Base-by-base conservation (phyloP, 2,113 vertebrate genomes). In the Myotis brandtii region DNA sequence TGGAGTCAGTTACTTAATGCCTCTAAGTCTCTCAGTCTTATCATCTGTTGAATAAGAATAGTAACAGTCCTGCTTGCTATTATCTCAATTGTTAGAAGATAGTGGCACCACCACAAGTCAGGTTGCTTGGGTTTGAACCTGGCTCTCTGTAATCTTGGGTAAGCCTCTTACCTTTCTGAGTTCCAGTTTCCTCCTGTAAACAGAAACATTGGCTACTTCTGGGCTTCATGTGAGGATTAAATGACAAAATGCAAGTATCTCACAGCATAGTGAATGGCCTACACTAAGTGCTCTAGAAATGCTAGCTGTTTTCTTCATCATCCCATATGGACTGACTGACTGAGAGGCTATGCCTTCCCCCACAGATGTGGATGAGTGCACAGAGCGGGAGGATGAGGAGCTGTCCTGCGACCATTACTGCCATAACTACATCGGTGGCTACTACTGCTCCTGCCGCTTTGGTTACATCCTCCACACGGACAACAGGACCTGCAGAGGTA, bases 401-500 rank as follows among this genome's bases (percentile, higher is more conserved):
- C 95, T 98, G 66, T 96, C 98, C 0, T 99, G 99, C 20, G 99
- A 99, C 95, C 99, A 99, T 72, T 98, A 99, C 97, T 99, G 99
- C 96, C 99, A 99, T 95, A 99, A 99, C 98, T 99, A 99, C 97
- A 99, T 99, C 0, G 99, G 99, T 0, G 99, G 99, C 40, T 99
- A 98, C 98, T 99, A 99, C 98, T 99, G 99, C 96, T 99, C 99
- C 96, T 99, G 99, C 98, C 99, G 99, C 91, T 99, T 99, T 1
- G 99, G 99, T 95, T 99, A 99, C 98, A 98, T 99, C 94, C 99
- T 99, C 76, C 99, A 99, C 97, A 98, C 99, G 0, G 99, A 99
- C 98, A 99, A 99, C 98, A 99, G 98, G 97, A 99, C 99, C 34
- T 99, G 99, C 97, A 98, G 98, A 99, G 99, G 99, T 99, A 96